phyloP scores from a whole-genome alignment of 2,113 vertebrate species.

The Phaetusa simplex region DNA sequence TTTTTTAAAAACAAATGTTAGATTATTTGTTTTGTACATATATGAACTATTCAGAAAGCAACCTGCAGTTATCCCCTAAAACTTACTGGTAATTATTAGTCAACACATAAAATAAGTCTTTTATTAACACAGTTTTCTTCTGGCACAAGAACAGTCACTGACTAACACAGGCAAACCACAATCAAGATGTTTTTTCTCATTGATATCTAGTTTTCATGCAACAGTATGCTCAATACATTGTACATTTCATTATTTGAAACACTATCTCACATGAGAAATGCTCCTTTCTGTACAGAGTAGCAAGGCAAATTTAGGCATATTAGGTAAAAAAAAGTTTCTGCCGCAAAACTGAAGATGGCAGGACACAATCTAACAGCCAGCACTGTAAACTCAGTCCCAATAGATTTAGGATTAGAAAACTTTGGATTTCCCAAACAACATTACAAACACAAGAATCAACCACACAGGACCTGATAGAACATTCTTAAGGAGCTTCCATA shows the following conservation, averaged over 20 bases:
- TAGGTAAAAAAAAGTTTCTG: background rate
- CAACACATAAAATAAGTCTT: background rate
- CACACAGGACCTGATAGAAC: background rate
- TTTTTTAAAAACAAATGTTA: background rate
- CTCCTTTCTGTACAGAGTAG: background rate
- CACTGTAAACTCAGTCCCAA: background rate
- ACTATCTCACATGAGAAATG: background rate
- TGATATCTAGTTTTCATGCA: background rate
- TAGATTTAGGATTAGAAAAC: background rate
- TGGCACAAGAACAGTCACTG: background rate
- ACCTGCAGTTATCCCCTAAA: background rate
- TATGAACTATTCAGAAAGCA: background rate
- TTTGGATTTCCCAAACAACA: background rate
- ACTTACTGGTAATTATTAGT: background rate
- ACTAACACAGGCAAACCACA: background rate
- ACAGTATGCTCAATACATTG: background rate
- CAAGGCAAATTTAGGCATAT: background rate
- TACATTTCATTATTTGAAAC: background rate
- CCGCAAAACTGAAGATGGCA: background rate
- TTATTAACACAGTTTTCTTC: background rate
- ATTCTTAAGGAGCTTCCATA: background rate
- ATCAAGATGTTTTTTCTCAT: background rate
- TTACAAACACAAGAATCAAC: background rate
- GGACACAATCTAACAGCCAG: background rate
- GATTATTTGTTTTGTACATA: background rate